phyloP scores from a whole-genome alignment of 2,113 vertebrate species.

The Catharus minimus region DNA sequence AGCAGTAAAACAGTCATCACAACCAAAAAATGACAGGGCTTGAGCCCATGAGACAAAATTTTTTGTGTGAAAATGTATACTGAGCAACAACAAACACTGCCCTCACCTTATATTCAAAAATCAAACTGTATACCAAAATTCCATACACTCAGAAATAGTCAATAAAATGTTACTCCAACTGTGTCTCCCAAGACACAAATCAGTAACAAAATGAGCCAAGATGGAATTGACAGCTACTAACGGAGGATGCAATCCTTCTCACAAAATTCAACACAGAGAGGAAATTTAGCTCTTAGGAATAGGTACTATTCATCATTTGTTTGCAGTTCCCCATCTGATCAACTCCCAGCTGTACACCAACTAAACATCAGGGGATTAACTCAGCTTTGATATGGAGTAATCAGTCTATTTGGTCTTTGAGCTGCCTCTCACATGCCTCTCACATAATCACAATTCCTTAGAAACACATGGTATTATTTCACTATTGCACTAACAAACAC shows the following conservation, averaged over 20 bases:
- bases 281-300: constrained; percentile 14
- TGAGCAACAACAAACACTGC: fast-evolving
- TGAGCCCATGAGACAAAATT: not conserved
- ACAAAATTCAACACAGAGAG: not conserved
- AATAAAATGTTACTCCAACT: not conserved
- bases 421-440: not conserved
- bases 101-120: not conserved
- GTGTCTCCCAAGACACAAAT: not conserved
- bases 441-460: not conserved
- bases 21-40: not conserved
- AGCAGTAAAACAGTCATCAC: not conserved
- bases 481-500: not conserved
- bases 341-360: not conserved
- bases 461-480: not conserved
- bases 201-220: not conserved
- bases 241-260: not conserved
- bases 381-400: not conserved
- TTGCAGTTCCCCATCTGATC: not conserved
- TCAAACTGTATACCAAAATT: not conserved
- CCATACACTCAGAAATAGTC: not conserved
- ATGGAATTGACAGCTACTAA: not conserved
- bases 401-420: not conserved
- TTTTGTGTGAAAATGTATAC: not conserved
- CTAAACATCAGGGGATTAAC: not conserved
- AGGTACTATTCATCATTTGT: not conserved